These are phyloP conservation scores for Stomatorhinus walkeri DNA, from an alignment of 2,797 vertebrate species.

Conservation along the genomic window DNA sequence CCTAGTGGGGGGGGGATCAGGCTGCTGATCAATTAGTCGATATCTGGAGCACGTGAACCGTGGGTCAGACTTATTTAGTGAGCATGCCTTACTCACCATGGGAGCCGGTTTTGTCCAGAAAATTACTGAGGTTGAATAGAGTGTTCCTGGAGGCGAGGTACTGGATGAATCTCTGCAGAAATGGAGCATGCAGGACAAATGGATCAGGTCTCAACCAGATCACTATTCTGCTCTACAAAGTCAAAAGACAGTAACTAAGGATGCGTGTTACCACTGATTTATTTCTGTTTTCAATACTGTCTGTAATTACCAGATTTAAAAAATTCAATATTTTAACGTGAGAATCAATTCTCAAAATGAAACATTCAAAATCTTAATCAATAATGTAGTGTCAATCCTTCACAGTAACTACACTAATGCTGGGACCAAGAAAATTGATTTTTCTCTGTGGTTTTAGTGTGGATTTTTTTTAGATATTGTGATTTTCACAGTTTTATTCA, in stretches of 20 bases:
- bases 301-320: not conserved
- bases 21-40: not conserved
- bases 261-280: not conserved
- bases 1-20: not conserved
- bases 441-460: not conserved
- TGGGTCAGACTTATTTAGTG: not conserved
- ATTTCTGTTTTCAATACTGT: not conserved
- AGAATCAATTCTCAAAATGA: not conserved
- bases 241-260: not conserved
- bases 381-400: not conserved
- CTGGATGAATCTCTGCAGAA: conserved; percentile 88
- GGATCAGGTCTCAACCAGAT: not conserved
- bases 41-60: not conserved
- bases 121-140: conserved; percentile 98
- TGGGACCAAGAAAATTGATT: not conserved
- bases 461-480: not conserved
- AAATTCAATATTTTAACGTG: not conserved
- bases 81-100: conserved; percentile 71
- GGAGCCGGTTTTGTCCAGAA: conserved; percentile 98
- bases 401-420: not conserved
- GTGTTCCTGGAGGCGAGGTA: conserved; percentile 97
- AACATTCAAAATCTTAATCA: not conserved
- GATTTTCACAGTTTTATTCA: not conserved
- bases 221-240: not conserved
- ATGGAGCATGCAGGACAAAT: conserved; percentile 20